A percentile compares a stretch with the other conserved stretches of the same genome.
phyloP scores from a whole-genome alignment of 2,888 invertebrate species.

The Lasioglossum morio region DNA sequence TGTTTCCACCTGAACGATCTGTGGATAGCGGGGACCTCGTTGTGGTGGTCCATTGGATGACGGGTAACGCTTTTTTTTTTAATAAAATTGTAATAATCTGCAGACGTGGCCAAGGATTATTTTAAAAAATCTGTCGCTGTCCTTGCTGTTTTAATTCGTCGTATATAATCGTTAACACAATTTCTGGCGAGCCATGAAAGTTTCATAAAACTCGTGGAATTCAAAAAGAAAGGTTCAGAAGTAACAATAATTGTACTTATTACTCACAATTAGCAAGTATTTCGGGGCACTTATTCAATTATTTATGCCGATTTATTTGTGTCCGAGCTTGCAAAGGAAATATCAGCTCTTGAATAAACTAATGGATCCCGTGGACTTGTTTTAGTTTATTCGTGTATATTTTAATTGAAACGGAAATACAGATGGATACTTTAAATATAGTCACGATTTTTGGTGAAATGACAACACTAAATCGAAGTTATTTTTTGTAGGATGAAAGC shows the following conservation, averaged over 20 bases:
- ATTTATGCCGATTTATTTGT: not conserved
- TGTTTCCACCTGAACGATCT: slow-evolving; percentile 44
- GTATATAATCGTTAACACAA: not conserved
- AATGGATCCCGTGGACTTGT: not conserved
- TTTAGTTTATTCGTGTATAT: too few relatives aligned
- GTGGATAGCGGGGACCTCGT: slow-evolving; percentile 37
- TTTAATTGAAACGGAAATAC: not conserved
- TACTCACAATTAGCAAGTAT: not conserved
- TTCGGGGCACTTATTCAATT: not conserved
- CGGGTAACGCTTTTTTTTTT: slow-evolving; percentile 12
- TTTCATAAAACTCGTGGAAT: not conserved
- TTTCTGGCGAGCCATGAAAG: not conserved
- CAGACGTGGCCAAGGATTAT: not conserved
- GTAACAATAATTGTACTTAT: not conserved
- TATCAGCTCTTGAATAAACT: not conserved
- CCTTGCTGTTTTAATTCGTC: not conserved
- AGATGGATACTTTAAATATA: not conserved
- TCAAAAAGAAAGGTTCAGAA: not conserved
- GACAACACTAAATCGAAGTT: not conserved
- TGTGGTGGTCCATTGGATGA: slow-evolving; percentile 37
- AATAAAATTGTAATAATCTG: slow-evolving; percentile 43
- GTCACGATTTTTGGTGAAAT: not conserved
- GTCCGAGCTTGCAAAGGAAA: not conserved
- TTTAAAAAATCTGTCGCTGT: not conserved
- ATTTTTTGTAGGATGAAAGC: not conserved